Evolutionary conservation across 2,888 invertebrate genomes (phyloP), one percentile per base, ranked within the genome.

Genomic region (Stenichneumon culpator): DNA sequence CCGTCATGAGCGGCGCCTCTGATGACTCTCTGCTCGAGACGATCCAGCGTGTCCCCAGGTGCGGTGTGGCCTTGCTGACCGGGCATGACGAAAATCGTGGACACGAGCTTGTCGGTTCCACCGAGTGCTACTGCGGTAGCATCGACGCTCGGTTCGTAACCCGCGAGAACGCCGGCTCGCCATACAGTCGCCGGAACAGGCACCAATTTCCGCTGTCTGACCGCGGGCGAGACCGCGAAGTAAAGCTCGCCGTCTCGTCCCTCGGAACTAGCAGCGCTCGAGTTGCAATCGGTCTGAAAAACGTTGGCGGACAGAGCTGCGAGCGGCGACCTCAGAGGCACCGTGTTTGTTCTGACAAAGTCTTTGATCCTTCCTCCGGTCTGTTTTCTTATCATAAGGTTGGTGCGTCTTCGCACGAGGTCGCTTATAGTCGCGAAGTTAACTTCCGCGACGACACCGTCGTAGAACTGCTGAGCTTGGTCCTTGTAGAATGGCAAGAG

Each of bases 401-500:
- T 98, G 0, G 97, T 97, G 87, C 97, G 95, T 83, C 97, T 95
- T 69, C 98, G 95, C n/a, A 97, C 96, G 3, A 97, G 96, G 89
- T 98, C 98, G 80, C 97, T 97, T 39, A 98, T 97, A 32, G 97
- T 96, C 87, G 96, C 96, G 91, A 97, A 98, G 89, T 97, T 97
- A 0, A 97, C 96, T 93, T 98, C 98, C 91, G 98, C 97, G 0
- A 98, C 97, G 82, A 97, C 96, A 0, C 98, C 98, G 86, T 97
- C 97, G 91, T 98, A 98, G 89, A 98, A 97, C 88, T 98, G 97
- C 88, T 97, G 97, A 0, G 97, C 97, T 91, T 98, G 96, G 91
- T 98, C 97, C 91, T 98, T 98, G 93, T 98, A 98, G 94, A 98
- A 98, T 11, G 97, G 97, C 86, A 98, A 94, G 52, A 98, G 95